phyloP scores from a whole-genome alignment of 2,888 invertebrate species.

The Drosophila ezoana region DNA sequence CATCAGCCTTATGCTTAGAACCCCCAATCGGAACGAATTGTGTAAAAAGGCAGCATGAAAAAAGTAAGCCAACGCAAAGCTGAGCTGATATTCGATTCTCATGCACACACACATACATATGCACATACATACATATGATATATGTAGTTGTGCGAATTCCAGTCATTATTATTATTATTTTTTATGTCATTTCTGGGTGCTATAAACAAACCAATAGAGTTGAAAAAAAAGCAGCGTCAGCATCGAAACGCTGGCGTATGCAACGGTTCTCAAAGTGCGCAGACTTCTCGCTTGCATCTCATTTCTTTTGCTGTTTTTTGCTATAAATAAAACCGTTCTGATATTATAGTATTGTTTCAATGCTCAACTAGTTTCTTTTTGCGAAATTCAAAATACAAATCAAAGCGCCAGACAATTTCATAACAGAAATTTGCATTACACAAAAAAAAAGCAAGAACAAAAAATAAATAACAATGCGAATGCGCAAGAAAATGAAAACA shows the following conservation, averaged over 20 bases:
- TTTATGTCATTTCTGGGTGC: slow-evolving; percentile 20
- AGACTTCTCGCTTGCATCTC: slow-evolving; percentile 11
- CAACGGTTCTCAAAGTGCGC: slow-evolving; percentile 23
- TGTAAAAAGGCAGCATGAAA: slow-evolving; percentile 10
- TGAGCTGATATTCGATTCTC: slow-evolving; percentile 20
- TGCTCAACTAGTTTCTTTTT: slow-evolving; percentile 58
- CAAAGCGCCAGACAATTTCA: slow-evolving; percentile 74
- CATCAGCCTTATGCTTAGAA: slow-evolving; percentile 53
- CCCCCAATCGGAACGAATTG: not conserved
- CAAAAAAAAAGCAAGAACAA: slow-evolving; percentile 30
- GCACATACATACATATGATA: not conserved
- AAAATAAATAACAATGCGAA: slow-evolving; percentile 47
- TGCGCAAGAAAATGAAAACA: slow-evolving; percentile 71
- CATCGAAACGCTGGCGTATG: slow-evolving; percentile 13
- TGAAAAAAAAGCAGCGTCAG: slow-evolving; percentile 41
- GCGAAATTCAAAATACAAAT: slow-evolving; percentile 63
- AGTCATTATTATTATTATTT: slow-evolving; percentile 18
- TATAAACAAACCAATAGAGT: slow-evolving; percentile 62
- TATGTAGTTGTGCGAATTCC: slow-evolving; percentile 29
- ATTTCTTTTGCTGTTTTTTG: slow-evolving; percentile 10
- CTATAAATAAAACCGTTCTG: slow-evolving; percentile 23
- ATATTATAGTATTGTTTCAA: slow-evolving; percentile 27
- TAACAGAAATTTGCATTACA: slow-evolving; percentile 74
- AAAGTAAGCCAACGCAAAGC: slow-evolving; percentile 17
- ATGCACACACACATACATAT: not conserved